Evolutionary conservation across 2,113 vertebrate genomes (phyloP).

Genomic region (Nibea coibor): DNA sequence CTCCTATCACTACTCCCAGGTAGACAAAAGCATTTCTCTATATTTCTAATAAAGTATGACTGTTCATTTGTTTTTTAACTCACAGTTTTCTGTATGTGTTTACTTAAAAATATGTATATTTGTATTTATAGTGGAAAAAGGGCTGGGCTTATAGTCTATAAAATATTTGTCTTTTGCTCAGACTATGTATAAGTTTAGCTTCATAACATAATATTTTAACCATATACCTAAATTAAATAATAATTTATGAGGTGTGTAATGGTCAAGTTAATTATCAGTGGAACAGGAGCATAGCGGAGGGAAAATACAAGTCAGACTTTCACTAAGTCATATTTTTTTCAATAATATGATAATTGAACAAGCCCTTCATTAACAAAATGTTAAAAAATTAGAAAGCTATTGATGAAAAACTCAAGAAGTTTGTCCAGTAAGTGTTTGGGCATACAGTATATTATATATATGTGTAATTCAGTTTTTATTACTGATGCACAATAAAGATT

Average conservation of each 20-base stretch:
- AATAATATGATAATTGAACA: background rate
- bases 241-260: background rate
- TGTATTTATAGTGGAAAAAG: background rate
- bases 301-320: background rate
- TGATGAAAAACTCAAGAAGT: background rate
- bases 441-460: too few species aligned
- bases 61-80: background rate
- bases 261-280: background rate
- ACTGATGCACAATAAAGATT: too few species aligned
- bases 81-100: background rate
- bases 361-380: background rate
- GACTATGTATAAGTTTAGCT: background rate
- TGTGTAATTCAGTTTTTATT: background rate
- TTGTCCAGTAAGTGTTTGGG: background rate
- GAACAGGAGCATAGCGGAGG: too few species aligned
- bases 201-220: background rate
- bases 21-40: constrained; percentile 73
- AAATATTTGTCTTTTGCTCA: background rate
- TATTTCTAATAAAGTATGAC: background rate
- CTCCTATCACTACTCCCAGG: constrained; percentile 94
- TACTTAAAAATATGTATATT: background rate
- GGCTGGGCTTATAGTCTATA: too few species aligned
- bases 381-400: background rate
- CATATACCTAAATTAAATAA: background rate
- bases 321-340: too few species aligned